Evolutionary conservation across 2,113 vertebrate genomes (phyloP).

Genomic region (Hydrochoerus hydrochaeris): DNA sequence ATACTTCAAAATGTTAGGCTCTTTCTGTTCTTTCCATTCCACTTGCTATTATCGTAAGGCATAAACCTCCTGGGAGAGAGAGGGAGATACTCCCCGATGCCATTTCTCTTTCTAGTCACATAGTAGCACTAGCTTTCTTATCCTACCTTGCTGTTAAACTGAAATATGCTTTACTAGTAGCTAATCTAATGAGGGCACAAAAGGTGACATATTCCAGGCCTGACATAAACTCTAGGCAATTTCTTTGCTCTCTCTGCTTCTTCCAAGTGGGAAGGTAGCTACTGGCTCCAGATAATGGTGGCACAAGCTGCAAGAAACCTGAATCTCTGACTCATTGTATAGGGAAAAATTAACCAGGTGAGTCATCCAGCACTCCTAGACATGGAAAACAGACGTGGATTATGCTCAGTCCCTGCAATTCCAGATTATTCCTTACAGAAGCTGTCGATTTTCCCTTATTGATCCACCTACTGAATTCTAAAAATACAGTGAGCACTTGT

Average conservation of each 20-base stretch:
- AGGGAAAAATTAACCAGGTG: not conserved
- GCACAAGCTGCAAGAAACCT: not conserved
- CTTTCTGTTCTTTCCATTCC: not conserved
- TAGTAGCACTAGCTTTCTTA: not conserved
- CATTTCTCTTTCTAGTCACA: not conserved
- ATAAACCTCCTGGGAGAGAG: not conserved
- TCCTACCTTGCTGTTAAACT: not conserved
- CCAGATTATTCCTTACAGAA: not conserved
- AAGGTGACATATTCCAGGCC: not conserved
- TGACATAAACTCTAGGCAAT: not conserved
- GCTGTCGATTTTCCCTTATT: not conserved
- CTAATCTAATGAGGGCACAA: not conserved
- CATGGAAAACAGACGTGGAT: not conserved
- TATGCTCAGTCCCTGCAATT: not conserved
- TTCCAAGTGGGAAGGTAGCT: not conserved
- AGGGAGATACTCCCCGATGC: not conserved
- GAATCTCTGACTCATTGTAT: not conserved
- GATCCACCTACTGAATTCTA: constrained; percentile 15
- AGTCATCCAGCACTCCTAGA: not conserved
- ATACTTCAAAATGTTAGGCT: not conserved
- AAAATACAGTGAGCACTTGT: not conserved
- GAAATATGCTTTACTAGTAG: not conserved
- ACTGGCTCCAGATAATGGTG: not conserved
- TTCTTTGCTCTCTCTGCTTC: not conserved
- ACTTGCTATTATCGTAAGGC: not conserved